Conservation (phyloP, 2,797 vertebrate species). For the Arremon aurantiirostris region DNA sequence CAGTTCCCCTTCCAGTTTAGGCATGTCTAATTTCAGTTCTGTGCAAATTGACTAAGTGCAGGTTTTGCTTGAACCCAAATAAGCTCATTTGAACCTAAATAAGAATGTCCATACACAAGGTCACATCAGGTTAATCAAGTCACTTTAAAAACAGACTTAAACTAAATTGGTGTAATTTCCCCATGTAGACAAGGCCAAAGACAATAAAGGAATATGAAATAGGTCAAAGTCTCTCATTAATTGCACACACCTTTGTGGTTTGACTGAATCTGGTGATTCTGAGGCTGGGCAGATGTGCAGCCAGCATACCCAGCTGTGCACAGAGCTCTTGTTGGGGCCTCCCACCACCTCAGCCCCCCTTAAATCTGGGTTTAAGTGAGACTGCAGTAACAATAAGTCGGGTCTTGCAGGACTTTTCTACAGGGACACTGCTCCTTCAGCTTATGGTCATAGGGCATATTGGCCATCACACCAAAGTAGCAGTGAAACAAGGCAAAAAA, state of each 20-base stretch:
- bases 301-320: neutral
- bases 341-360: neutral
- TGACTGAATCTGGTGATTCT: neutral
- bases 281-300: neutral
- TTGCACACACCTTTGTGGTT: neutral
- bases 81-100: slow-evolving; percentile 19
- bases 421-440: neutral
- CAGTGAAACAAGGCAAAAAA: neutral
- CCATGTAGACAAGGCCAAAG: slow-evolving; percentile 21
- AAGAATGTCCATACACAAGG: neutral
- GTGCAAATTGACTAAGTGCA: slow-evolving; percentile 7
- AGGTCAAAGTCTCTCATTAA: neutral
- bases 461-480: neutral
- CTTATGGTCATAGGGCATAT: neutral
- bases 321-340: rapidly evolving
- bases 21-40: neutral
- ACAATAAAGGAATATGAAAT: slow-evolving; percentile 40
- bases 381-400: neutral
- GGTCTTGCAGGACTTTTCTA: neutral
- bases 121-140: slow-evolving; percentile 47
- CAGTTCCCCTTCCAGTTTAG: slow-evolving; percentile 42
- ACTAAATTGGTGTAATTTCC: slow-evolving; percentile 17
- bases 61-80: slow-evolving; percentile 35
- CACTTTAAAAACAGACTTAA: slow-evolving; percentile 43
- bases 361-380: neutral